Evolutionary conservation across 2,888 invertebrate genomes (phyloP).

Genomic region (Dione vanillae): DNA sequence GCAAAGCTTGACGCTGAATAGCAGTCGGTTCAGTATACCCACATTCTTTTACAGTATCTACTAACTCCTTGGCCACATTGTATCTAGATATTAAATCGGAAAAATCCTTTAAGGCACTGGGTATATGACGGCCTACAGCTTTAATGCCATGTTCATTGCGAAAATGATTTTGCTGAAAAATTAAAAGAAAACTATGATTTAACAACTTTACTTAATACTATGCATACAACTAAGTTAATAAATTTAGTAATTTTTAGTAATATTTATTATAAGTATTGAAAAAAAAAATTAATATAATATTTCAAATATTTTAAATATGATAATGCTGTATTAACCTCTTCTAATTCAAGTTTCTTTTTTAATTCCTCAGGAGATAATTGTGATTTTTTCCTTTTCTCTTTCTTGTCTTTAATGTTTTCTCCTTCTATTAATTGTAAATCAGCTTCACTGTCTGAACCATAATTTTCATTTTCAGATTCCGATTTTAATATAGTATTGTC

Average conservation of each 20-base stretch:
- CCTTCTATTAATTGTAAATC: slow-evolving; percentile 74
- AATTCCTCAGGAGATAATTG: slow-evolving; percentile 75
- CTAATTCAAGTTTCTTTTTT: slow-evolving; percentile 75
- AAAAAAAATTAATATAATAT: no score
- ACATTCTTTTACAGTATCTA: slow-evolving; percentile 88
- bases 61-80: slow-evolving; percentile 83
- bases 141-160: slow-evolving; percentile 91
- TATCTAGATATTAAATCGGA: slow-evolving; percentile 84
- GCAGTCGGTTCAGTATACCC: slow-evolving; percentile 92
- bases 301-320: not conserved
- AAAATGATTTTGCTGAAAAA: slow-evolving; percentile 87
- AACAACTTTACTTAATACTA: no score
- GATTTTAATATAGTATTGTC: slow-evolving; percentile 42
- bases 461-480: slow-evolving; percentile 46
- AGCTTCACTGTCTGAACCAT: slow-evolving; percentile 42
- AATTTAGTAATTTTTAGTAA: no score
- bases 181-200: no score
- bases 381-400: slow-evolving; percentile 69
- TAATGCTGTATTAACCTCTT: slow-evolving; percentile 63
- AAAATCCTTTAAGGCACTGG: slow-evolving; percentile 90
- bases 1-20: slow-evolving; percentile 96
- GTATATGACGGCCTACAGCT: slow-evolving; percentile 91
- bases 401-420: slow-evolving; percentile 72
- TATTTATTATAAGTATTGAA: no score
- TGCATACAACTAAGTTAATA: no score